These are phyloP conservation scores for Metaphire vulgaris DNA, from an alignment of 1,140 invertebrate species.

Conservation along the genomic window DNA sequence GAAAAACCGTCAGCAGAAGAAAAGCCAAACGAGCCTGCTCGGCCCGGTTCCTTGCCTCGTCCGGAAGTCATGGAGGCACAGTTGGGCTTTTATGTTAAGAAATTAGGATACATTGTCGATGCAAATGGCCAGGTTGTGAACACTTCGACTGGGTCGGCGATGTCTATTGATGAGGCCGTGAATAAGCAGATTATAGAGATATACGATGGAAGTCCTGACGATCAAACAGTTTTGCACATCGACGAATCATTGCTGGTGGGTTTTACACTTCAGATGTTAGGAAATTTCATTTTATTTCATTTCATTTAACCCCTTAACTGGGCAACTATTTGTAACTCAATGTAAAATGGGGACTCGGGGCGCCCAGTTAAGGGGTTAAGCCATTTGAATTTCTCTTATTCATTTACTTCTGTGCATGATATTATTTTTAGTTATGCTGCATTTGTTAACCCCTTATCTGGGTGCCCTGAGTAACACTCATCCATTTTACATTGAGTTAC, in stretches of 20 bases:
- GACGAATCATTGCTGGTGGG: neutral
- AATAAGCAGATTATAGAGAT: constrained; percentile 67
- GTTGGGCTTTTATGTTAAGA: constrained; percentile 8
- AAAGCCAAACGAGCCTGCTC: neutral
- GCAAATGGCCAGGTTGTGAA: constrained; percentile 66
- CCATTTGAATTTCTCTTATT: too few species aligned
- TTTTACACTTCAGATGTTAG: neutral
- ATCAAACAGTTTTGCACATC: neutral
- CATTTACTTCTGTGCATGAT: too few species aligned
- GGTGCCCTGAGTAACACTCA: too few species aligned
- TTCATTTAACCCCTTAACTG: too few species aligned
- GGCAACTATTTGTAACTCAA: too few species aligned
- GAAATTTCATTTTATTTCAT: too few species aligned
- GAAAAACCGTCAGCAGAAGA: neutral
- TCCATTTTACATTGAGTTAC: too few species aligned
- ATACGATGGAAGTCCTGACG: constrained; percentile 61
- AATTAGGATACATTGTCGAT: constrained; percentile 60
- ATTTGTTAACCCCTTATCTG: too few species aligned
- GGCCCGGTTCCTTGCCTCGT: neutral
- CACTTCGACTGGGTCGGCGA: constrained; percentile 67
- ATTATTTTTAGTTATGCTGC: too few species aligned
- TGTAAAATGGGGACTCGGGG: too few species aligned
- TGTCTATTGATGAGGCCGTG: constrained; percentile 76
- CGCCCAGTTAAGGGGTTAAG: too few species aligned
- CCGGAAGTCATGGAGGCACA: neutral